Evolutionary conservation across 2,113 vertebrate species (phyloP).

Genomic region (Caloenas nicobarica): DNA sequence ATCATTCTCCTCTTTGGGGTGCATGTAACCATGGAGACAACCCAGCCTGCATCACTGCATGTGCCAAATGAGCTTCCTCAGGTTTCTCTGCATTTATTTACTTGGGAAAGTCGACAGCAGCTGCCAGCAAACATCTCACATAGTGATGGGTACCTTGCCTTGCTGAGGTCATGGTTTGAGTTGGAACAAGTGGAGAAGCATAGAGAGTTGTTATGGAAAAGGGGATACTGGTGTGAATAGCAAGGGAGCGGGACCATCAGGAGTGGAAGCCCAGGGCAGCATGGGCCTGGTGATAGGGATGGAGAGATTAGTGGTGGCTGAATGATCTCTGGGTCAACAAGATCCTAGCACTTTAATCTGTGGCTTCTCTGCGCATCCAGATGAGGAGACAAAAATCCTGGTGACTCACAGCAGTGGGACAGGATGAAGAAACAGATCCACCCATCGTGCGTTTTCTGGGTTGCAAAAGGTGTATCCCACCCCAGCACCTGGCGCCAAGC

Average conservation of each 20-base stretch:
- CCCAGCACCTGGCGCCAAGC: too few species aligned
- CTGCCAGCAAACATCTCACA: fast-evolving
- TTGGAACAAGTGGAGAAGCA: neutral
- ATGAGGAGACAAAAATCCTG: neutral
- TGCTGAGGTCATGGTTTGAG: neutral
- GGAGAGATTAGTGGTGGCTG: neutral
- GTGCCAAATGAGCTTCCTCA: neutral
- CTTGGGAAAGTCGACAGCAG: neutral
- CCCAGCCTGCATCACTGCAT: neutral
- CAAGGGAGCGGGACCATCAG: fast-evolving
- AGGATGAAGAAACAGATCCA: neutral
- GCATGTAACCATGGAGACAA: fast-evolving
- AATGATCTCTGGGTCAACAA: neutral
- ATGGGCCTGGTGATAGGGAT: neutral
- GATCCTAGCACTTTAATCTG: neutral
- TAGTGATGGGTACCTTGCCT: neutral
- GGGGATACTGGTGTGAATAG: neutral
- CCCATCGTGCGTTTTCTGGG: neutral
- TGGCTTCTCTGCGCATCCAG: neutral
- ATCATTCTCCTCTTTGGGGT: neutral
- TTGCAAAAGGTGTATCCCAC: neutral
- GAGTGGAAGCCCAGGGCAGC: neutral
- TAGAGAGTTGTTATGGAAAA: neutral
- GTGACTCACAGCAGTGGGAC: neutral
- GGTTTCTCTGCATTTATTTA: neutral